Conservation (phyloP, 2,888 invertebrate species). For the Anorthoa munda region DNA sequence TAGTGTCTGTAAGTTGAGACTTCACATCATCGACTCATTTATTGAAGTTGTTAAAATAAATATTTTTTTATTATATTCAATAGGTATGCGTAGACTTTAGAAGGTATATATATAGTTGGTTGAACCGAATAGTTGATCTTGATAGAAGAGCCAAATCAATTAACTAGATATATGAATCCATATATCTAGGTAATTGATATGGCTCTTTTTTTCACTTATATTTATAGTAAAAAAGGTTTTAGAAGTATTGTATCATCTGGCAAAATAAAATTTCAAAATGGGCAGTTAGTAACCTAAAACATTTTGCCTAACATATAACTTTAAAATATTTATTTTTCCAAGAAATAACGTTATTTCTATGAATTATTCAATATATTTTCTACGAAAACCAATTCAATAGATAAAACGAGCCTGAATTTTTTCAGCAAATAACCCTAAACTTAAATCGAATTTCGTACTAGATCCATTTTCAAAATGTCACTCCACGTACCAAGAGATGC, state of each 20-base stretch:
- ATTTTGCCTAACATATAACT: too few relatives aligned
- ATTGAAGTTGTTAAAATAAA: neutral
- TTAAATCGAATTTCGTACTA: conserved; percentile 52
- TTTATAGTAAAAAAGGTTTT: too few relatives aligned
- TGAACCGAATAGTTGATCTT: too few relatives aligned
- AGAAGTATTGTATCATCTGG: too few relatives aligned
- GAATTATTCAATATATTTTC: conserved; percentile 35
- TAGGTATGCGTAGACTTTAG: too few relatives aligned
- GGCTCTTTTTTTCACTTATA: too few relatives aligned
- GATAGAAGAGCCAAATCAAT: too few relatives aligned
- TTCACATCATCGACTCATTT: neutral
- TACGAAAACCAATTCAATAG: conserved; percentile 15
- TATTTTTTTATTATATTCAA: too few relatives aligned
- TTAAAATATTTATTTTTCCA: conserved; percentile 1
- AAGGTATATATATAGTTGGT: too few relatives aligned
- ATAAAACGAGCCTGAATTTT: conserved; percentile 10
- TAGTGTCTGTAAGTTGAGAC: neutral
- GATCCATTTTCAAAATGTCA: conserved; percentile 56
- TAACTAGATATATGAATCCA: too few relatives aligned
- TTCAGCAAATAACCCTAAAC: conserved; percentile 12
- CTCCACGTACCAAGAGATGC: conserved; percentile 26
- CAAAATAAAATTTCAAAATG: neutral
- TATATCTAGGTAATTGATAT: too few relatives aligned
- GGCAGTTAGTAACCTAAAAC: neutral
- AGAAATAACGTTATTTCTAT: neutral